Base-by-base conservation (phyloP, 2,113 vertebrate genomes). In the Struthio camelus region DNA sequence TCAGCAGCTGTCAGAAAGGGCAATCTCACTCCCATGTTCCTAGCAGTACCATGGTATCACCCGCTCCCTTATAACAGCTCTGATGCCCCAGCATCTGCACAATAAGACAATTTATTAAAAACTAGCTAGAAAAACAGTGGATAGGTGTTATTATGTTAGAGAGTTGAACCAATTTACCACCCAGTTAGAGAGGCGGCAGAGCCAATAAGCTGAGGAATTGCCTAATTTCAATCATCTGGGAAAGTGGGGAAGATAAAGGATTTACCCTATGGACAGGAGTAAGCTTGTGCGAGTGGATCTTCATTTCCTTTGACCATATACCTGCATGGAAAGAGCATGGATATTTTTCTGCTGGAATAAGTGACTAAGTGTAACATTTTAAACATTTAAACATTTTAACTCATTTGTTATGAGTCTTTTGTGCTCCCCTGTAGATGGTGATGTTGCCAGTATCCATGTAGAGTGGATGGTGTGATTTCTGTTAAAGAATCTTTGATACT, bases 281-380 rank as follows among this genome's bases (percentile, higher is more conserved):
- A 70, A 93, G 10, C 9, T 34, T 18, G 18, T 58, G 11, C 38
- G 32, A 56, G 20, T 56, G 38, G 28, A 42, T 51, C 16, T n/a
- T 24, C 62, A 36, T 66, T 46, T 69, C 46, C 14, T 34, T 58
- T 58, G 54, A 58, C 19, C 20, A 46, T 51, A 11, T 36, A 54
- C 18, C 12, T 66, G 14, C 10, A 0, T 71, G 71, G 61, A 48
- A 85, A 34, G 24, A 10, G 10, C 1, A 0, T 11, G 5, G 2
- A 2, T 36, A 2, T 48, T 87, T 85, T 75, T 14, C 25, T 3
- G 12, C 51, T 15, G 44, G 19, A 79, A 4, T 69, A 46, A 34
- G 42, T 69, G 46, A 46, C 46, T 27, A 48, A 69, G 13, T 14
- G 32, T 13, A 53, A 28, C 5, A 28, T 84, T 91, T 66, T 51